Conservation (phyloP, 2,888 invertebrate species). For the Dromius quadrimaculatus region DNA sequence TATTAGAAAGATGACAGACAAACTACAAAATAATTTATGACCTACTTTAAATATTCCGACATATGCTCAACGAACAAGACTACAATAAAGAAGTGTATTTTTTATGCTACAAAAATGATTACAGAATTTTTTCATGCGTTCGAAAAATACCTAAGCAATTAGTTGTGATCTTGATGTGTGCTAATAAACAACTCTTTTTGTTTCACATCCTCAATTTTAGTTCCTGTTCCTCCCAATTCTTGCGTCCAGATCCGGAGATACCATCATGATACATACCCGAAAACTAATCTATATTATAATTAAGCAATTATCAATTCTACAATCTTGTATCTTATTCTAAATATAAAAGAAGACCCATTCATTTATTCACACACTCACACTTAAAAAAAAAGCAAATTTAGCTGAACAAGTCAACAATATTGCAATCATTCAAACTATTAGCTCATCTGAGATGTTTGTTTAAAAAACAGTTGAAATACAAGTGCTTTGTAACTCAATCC, state of each 20-base stretch:
- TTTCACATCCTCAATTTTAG: conserved; percentile 27
- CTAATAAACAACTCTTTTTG: conserved; percentile 22
- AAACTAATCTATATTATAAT: conserved; percentile 42
- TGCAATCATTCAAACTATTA: conserved; percentile 21
- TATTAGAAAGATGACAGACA: conserved; percentile 40
- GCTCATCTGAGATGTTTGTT: conserved; percentile 1
- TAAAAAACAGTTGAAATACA: conserved; percentile 28
- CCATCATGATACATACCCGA: conserved; percentile 18
- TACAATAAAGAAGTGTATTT: too few relatives aligned
- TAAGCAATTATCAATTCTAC: conserved; percentile 36
- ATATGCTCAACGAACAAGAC: too few relatives aligned
- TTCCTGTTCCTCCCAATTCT: conserved; percentile 24
- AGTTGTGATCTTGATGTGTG: too few relatives aligned
- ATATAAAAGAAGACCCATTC: conserved; percentile 13
- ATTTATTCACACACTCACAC: too few relatives aligned
- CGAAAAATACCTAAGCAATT: too few relatives aligned
- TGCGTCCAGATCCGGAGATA: conserved; percentile 14
- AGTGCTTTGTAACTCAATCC: conserved; percentile 33
- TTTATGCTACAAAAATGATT: too few relatives aligned
- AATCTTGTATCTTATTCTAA: conserved; percentile 21
- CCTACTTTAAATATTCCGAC: conserved; percentile 37
- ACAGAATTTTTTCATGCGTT: too few relatives aligned
- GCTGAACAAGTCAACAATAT: too few relatives aligned
- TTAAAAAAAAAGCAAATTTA: too few relatives aligned
- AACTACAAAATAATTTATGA: conserved; percentile 31